phyloP scores from a whole-genome alignment of 2,113 vertebrate genomes.

The Antechinus flavipes region DNA sequence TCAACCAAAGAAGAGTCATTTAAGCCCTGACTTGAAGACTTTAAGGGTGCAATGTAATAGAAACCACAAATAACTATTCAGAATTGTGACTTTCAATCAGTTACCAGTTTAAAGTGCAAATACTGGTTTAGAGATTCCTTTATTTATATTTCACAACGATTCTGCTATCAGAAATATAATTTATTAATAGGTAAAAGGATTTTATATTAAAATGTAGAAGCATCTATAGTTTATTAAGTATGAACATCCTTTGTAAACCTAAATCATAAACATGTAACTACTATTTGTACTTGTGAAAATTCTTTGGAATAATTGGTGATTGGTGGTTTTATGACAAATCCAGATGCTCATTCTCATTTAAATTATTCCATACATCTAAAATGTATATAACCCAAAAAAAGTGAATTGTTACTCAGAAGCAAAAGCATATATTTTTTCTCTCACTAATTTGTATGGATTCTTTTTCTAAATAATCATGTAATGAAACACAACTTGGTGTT shows the following conservation, averaged over 20 bases:
- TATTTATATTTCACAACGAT: conserved; percentile 31
- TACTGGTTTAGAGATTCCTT: conserved; percentile 30
- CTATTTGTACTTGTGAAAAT: background rate
- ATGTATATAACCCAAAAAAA: background rate
- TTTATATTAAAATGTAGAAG: background rate
- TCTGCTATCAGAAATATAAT: conserved; percentile 5
- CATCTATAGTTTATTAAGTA: background rate
- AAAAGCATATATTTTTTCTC: background rate
- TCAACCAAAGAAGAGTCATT: background rate
- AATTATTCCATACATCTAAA: background rate
- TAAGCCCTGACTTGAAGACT: background rate
- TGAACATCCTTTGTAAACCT: background rate
- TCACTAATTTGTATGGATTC: background rate
- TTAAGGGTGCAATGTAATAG: background rate
- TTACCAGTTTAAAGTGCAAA: background rate
- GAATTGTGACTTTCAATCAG: conserved; percentile 11
- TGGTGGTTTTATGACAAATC: background rate
- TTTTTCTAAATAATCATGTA: background rate
- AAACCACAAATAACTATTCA: background rate
- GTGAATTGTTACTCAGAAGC: background rate
- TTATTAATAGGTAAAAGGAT: background rate
- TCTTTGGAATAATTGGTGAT: background rate
- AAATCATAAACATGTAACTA: background rate
- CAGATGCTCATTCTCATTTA: background rate
- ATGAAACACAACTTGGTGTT: background rate